Evolutionary conservation across 2,888 invertebrate species (phyloP), one percentile per base, ranked within the genome.

Genomic region (Hedychridium roseum): DNA sequence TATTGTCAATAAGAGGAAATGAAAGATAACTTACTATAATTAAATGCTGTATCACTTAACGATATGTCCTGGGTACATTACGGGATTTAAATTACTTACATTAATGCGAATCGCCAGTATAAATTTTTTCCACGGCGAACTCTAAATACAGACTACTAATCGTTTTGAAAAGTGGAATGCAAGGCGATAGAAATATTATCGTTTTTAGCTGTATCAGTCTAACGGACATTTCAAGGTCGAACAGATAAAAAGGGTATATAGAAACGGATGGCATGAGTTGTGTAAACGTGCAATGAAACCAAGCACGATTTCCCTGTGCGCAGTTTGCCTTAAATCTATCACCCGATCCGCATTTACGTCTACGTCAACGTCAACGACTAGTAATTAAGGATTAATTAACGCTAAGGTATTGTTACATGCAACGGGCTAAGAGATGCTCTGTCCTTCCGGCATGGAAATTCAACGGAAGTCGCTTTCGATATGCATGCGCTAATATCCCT

Each of bases 1-100:
- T 54, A 60, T 57, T 57, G 57, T 56, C 57, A 34, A 43, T 44
- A 56, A 50, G 43, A 53, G 48, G 43, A 32, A 55, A 44, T 47
- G 52, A 12, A 56, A 26, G 41, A 45, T 36, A 14, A 21, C 35
- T 42, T 41, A 9, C 27, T 38, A 26, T 42, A 50, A 54, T 43
- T 41, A 44, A 56, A 42, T n/a, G 6, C 26, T 53, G 54, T 54
- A 60, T 37, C 32, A 28, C 27, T 39, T 57, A 60, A 6, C 39
- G 43, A 60, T 60, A 57, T 54, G 48, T 57, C 27, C 44, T 18
- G 31, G 38, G 39, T 30, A 30, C 26, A 12, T 27, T 14, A 32
- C 11, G 16, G 35, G n/a, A 12, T 23, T 27, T 21, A 30, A 27
- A 52, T 44, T 17, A 4, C 30, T 23, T 26, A 31, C 26, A 21